phyloP scores from a whole-genome alignment of 2,113 vertebrate genomes.

The Paramisgurnus dabryanus region DNA sequence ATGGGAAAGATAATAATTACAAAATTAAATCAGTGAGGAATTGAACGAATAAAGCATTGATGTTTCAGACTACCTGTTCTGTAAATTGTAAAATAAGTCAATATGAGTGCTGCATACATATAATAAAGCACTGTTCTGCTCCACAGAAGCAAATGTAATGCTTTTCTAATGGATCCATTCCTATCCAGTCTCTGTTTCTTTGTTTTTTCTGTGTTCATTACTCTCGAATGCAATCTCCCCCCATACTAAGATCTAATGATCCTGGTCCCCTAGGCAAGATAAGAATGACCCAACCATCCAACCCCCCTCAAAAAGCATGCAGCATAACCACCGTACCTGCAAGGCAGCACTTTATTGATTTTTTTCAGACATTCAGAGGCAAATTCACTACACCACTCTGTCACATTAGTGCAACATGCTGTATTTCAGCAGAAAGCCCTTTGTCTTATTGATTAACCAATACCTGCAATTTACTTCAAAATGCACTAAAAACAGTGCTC shows the following conservation, averaged over 20 bases:
- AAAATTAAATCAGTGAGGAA: no score
- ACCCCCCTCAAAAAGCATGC: no score
- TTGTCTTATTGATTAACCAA: no score
- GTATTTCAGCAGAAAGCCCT: no score
- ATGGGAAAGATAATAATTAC: no score
- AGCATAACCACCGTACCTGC: not conserved
- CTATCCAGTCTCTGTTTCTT: not conserved
- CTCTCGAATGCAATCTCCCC: not conserved
- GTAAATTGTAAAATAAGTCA: no score
- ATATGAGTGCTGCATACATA: not conserved
- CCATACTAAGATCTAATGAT: no score
- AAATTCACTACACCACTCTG: not conserved
- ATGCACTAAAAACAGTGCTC: no score
- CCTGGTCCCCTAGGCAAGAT: not conserved
- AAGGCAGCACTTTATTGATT: not conserved
- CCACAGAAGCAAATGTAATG: constrained; percentile 50
- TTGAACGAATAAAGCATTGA: no score
- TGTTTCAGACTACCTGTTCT: no score
- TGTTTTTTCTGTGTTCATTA: constrained; percentile 14
- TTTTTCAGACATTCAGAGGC: not conserved
- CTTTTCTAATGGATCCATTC: constrained; percentile 37
- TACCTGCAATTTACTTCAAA: no score
- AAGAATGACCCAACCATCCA: no score
- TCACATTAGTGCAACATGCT: not conserved
- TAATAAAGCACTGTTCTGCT: not conserved